Evolutionary conservation across 2,888 invertebrate genomes (phyloP), one percentile per base, ranked within the genome.

Genomic region (Copidosoma aretas): DNA sequence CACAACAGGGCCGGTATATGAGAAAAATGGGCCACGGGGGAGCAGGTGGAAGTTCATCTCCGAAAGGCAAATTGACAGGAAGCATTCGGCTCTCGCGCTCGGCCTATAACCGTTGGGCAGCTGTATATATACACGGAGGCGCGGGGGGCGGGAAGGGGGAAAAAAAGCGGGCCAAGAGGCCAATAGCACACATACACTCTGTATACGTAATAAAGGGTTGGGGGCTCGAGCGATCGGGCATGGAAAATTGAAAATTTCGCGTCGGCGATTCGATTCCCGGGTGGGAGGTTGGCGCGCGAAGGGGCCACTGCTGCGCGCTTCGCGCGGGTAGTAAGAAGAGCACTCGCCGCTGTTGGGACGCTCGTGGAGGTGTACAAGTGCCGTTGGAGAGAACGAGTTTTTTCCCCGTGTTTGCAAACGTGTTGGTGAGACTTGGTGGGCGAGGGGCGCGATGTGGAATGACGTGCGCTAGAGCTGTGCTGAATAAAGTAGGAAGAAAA

Each of bases 181-280:
- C 58, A 62, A 58, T 21, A 1, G 14, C 32, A n/a, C 39, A 12
- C 41, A 22, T 54, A 21, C 24, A 43, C 22, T 17, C 15, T 12
- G 21, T 5, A 14, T 14, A 32, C 32, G n/a, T n/a, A 32, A 32
- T 32, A 8, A 3, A 32, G 4, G 8, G 4, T 32, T 32, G 32
- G 4, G n/a, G 54, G 25, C 12, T 43, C 21, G 61, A 10, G 24
- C 64, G 60, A 64, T 60, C 70, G 52, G 46, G 54, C 60, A 49
- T 56, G 65, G 63, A 56, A 67, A 70, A 70, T 71, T 53, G 71
- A 21, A 70, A 64, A 67, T 59, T 64, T 64, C 39, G 64, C 66
- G 60, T 32, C 32, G 32, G 32, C 43, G 43, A 46, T 46, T 46
- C 43, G 43, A 46, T 46, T 46, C 43, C 17, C 15, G 17, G 43